Evolutionary conservation across 2,888 invertebrate species (phyloP).

Genomic region (Anagyrus pseudococci): DNA sequence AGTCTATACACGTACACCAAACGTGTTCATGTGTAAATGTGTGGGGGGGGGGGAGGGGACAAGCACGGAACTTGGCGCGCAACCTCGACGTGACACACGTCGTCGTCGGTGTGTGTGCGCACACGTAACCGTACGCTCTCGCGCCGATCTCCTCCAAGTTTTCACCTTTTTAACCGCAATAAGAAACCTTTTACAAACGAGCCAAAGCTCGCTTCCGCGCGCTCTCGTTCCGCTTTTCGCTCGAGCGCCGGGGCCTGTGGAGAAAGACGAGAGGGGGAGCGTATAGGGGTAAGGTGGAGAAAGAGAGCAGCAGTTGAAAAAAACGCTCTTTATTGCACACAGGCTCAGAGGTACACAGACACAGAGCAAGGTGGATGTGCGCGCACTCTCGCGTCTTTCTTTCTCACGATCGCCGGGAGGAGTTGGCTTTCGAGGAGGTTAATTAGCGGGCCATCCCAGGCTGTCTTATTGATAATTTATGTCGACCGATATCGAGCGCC

Average conservation of each 20-base stretch:
- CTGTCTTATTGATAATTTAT: conserved; percentile 52
- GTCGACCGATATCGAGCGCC: conserved; percentile 38
- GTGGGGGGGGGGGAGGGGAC: too few relatives aligned
- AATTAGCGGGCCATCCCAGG: conserved; percentile 52
- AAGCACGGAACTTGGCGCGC: background rate
- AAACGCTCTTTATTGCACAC: background rate
- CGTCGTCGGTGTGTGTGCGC: background rate
- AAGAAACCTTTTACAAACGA: background rate
- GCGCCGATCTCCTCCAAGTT: background rate
- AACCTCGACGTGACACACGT: background rate
- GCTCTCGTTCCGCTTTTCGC: too few relatives aligned
- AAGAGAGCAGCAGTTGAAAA: background rate
- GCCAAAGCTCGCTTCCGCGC: background rate
- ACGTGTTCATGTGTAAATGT: too few relatives aligned
- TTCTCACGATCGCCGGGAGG: conserved; percentile 9
- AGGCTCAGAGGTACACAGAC: too few relatives aligned
- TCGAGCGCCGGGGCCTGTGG: too few relatives aligned
- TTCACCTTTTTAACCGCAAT: background rate
- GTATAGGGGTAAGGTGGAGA: too few relatives aligned
- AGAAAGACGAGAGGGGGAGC: too few relatives aligned
- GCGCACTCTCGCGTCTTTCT: background rate
- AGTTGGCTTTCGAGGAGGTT: conserved; percentile 51
- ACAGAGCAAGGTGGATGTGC: background rate
- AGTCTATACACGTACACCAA: too few relatives aligned
- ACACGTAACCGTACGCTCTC: background rate